These are phyloP conservation scores for Cherax quadricarinatus DNA, from an alignment of 1,140 invertebrate genomes.

Conservation along the genomic window DNA sequence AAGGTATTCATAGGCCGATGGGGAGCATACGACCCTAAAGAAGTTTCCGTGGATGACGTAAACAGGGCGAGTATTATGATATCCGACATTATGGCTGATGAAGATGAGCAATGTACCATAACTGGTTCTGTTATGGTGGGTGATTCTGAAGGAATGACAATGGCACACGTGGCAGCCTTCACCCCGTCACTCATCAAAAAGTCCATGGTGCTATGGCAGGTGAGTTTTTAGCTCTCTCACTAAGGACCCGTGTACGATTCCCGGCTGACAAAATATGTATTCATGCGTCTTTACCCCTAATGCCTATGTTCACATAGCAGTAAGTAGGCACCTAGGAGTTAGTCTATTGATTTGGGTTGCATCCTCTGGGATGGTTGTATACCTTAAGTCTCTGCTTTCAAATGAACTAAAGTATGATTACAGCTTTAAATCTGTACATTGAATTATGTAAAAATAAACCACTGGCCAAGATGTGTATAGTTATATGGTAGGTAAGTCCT, in stretches of 20 bases:
- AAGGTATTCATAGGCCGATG: constrained; percentile 68
- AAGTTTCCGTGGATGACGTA: constrained; percentile 70
- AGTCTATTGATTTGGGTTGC: too few relatives aligned
- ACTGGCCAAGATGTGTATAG: constrained; percentile 78
- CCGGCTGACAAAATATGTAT: too few relatives aligned
- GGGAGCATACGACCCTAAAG: constrained; percentile 74
- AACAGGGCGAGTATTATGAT: constrained; percentile 52
- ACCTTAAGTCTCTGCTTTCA: too few relatives aligned
- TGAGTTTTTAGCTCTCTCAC: constrained; percentile 42
- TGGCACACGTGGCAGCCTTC: constrained; percentile 75
- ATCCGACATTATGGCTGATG: constrained; percentile 60
- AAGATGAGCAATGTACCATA: constrained; percentile 75
- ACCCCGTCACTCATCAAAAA: constrained; percentile 76
- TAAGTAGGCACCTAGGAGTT: too few relatives aligned
- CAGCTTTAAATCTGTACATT: too few relatives aligned
- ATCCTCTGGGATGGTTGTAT: too few relatives aligned
- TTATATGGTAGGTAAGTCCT: constrained; percentile 80
- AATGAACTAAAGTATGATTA: too few relatives aligned
- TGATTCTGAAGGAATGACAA: constrained; percentile 74
- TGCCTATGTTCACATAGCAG: too few relatives aligned
- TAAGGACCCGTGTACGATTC: too few relatives aligned
- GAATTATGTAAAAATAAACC: not conserved
- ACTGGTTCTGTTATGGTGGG: constrained; percentile 75
- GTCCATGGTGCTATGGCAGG: constrained; percentile 82
- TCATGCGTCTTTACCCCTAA: too few relatives aligned